phyloP scores from a whole-genome alignment of 2,113 vertebrate species.

The Callopanchax toddi region DNA sequence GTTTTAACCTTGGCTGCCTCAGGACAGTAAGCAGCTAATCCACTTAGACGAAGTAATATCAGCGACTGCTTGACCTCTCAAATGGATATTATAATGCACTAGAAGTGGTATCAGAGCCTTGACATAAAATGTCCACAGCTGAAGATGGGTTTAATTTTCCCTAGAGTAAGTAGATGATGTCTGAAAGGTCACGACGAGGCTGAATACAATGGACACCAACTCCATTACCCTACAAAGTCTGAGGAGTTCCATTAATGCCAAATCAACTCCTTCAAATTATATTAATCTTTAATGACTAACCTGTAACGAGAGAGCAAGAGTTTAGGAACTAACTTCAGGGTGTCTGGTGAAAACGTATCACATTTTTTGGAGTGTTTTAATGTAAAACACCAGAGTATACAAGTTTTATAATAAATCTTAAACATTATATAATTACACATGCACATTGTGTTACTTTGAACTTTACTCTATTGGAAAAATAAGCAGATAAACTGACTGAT shows the following conservation, averaged over 20 bases:
- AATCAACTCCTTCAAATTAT: neutral
- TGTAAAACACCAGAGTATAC: too few relatives aligned
- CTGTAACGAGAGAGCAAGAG: neutral
- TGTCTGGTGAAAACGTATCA: neutral
- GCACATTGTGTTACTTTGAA: too few relatives aligned
- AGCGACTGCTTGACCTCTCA: conserved; percentile 46
- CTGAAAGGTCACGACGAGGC: neutral
- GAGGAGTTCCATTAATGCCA: neutral
- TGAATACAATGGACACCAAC: neutral
- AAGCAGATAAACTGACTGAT: neutral
- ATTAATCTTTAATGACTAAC: neutral
- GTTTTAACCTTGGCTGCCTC: conserved; percentile 66
- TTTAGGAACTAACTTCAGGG: neutral
- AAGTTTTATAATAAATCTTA: too few relatives aligned
- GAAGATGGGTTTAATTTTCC: neutral
- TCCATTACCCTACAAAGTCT: neutral
- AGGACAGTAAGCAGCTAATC: conserved; percentile 49
- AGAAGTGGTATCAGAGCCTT: conserved; percentile 37
- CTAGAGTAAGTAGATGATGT: neutral
- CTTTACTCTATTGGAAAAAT: neutral
- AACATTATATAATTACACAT: too few relatives aligned
- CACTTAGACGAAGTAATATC: conserved; percentile 62
- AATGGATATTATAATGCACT: conserved; percentile 44
- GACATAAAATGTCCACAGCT: neutral
- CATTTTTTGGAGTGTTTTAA: too few relatives aligned